Evolutionary conservation across 2,113 vertebrate genomes (phyloP), one percentile per base, ranked within the genome.

Genomic region (Nothoprocta pentlandii): DNA sequence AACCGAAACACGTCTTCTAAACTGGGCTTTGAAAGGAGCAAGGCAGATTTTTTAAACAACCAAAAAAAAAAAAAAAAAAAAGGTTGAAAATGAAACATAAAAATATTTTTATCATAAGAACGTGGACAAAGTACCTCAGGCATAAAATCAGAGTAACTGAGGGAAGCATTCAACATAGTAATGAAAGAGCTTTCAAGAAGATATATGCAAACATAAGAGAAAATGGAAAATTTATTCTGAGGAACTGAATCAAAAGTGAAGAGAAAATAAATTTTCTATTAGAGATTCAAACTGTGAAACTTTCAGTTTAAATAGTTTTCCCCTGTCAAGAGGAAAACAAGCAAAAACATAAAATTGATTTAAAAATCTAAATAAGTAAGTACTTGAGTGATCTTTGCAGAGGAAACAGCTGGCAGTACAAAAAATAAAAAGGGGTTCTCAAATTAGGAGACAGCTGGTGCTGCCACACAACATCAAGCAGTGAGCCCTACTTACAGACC

Each of bases 331-430:
- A 58, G 11, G 23, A 62, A 74, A 82, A 4, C 41, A 73, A 41
- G 30, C 2, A 81, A 77, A 20, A 71, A 49, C 1, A 2, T 47
- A 69, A 77, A 54, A 64, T 36, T 28, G 1, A 67, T 76, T 44
- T 30, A 3, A 81, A 68, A 46, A 44, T 71, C 53, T 39, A 58
- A 56, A 46, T 32, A 66, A 36, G 15, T 47, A 67, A 42, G 12
- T 49, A 63, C 6, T 63, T 0, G 0, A 73, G 32, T 13, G 16
- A 70, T 14, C 16, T 47, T 20, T 28, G 47, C 16, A 36, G 49
- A 74, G 28, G 28, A 91, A 87, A 54, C 20, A 54, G 2, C 9
- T 56, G 75, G 9, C 22, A 20, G 58, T 41, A 41, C 4, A 78
- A 74, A 75, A 84, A 75, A 11, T 30, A 53, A 67, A 81, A 75